These are phyloP conservation scores for Cephus runcator DNA, from an alignment of 2,888 invertebrate species.

Conservation along the genomic window DNA sequence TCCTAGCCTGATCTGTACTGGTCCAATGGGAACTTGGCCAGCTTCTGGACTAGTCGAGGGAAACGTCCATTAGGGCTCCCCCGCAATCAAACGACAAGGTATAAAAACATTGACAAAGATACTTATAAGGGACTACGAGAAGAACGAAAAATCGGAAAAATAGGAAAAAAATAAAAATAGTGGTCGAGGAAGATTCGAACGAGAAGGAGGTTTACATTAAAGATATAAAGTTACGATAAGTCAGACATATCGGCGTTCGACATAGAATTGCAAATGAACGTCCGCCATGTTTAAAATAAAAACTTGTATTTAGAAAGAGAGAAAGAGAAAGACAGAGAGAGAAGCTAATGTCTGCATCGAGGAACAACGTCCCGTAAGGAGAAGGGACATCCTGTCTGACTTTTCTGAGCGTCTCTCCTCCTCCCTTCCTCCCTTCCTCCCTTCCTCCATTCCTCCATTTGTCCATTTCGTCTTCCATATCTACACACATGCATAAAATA, in stretches of 20 bases:
- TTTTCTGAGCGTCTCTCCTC: not conserved
- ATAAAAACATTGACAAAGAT: not conserved
- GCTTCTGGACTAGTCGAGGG: not conserved
- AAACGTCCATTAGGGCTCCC: not conserved
- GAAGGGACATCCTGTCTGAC: not conserved
- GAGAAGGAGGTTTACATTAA: not conserved
- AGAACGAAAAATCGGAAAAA: not conserved
- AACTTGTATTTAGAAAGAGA: conserved; percentile 35
- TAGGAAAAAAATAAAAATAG: not conserved
- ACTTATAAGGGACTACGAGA: not conserved
- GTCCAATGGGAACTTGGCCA: not conserved
- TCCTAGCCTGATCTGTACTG: not conserved
- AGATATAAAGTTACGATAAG: conserved; percentile 59
- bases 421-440: too few species aligned
- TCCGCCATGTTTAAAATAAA: conserved; percentile 63
- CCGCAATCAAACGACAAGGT: not conserved
- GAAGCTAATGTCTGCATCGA: not conserved
- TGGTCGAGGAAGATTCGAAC: not conserved
- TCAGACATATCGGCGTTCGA: conserved; percentile 63
- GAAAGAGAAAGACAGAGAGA: not conserved
- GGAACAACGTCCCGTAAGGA: not conserved
- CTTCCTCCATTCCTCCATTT: not conserved
- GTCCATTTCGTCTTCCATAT: not conserved
- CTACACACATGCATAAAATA: not conserved
- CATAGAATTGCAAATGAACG: conserved; percentile 65